phyloP scores from a whole-genome alignment of 1,140 invertebrate genomes.

The Halesus radiatus region DNA sequence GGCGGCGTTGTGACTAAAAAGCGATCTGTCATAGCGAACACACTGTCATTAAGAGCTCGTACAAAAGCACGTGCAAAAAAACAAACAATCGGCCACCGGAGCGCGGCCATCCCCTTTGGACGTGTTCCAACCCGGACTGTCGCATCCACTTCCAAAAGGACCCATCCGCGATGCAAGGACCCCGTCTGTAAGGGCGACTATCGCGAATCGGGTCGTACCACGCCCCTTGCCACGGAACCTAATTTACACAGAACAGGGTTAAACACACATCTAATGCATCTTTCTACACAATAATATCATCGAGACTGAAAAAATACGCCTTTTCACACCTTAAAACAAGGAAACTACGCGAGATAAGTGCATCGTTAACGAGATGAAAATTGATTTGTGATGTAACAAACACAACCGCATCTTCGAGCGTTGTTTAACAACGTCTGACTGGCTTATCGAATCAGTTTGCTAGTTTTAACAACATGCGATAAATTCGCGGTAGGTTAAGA shows the following conservation, averaged over 20 bases:
- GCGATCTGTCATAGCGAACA: neutral
- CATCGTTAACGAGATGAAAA: slow-evolving; percentile 32
- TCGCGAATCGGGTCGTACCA: slow-evolving; percentile 42
- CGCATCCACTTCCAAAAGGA: slow-evolving; percentile 37
- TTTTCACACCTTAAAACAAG: neutral
- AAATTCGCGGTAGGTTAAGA: neutral
- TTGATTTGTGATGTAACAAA: slow-evolving; percentile 39
- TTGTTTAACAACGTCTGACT: neutral
- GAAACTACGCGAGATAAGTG: slow-evolving; percentile 25
- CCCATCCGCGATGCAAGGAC: slow-evolving; percentile 40
- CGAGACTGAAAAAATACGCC: neutral
- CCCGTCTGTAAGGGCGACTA: slow-evolving; percentile 39
- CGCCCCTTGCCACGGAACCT: slow-evolving; percentile 38
- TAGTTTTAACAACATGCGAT: neutral
- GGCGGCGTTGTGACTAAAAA: neutral
- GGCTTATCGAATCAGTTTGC: too few species aligned
- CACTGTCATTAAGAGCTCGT: slow-evolving; percentile 2
- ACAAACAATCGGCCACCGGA: slow-evolving; percentile 28
- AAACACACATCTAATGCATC: slow-evolving; percentile 13
- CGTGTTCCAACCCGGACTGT: slow-evolving; percentile 34
- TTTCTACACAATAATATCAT: too few species aligned
- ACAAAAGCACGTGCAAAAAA: slow-evolving; percentile 27
- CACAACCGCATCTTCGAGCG: neutral
- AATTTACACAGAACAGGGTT: slow-evolving; percentile 22
- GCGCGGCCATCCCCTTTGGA: slow-evolving; percentile 19